Percentiles rank a stretch among this genome's conserved stretches.
Evolutionary conservation across 1,140 invertebrate species (phyloP).

Genomic region (Potamilus streckersoni): DNA sequence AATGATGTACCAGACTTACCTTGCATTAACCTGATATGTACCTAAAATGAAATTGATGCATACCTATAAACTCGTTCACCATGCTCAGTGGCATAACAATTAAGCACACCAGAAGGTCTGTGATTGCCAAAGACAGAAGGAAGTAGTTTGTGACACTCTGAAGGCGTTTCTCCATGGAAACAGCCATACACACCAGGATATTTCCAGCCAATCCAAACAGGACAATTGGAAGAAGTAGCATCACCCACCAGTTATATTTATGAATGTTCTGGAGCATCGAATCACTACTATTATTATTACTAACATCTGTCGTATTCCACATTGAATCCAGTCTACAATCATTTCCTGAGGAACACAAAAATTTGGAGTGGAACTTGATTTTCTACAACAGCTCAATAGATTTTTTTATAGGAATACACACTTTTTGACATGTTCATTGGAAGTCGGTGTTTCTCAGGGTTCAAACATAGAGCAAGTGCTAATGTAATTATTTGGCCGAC

Average conservation of each 20-base stretch:
- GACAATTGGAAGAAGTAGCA: conserved; percentile 55
- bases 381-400: no score
- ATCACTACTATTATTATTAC: conserved; percentile 16
- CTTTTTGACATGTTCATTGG: no score
- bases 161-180: conserved; percentile 93
- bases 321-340: conserved; percentile 12
- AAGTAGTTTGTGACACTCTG: conserved; percentile 96
- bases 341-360: conserved; percentile 7
- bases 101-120: conserved; percentile 89
- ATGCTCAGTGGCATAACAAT: conserved; percentile 81
- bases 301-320: conserved; percentile 29
- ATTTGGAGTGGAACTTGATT: no score
- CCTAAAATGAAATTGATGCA: conserved; percentile 60
- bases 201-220: conserved; percentile 82
- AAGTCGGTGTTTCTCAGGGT: no score
- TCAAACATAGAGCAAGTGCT: no score
- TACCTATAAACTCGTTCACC: conserved; percentile 72
- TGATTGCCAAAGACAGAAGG: conserved; percentile 93
- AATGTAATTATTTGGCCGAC: no score
- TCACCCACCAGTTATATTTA: conserved; percentile 53
- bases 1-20: no score
- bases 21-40: neutral
- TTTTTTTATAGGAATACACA: no score
- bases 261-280: neutral
- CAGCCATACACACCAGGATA: conserved; percentile 93